Base-by-base conservation (phyloP, 2,888 invertebrate genomes). In the Epistrophella euchroma region DNA sequence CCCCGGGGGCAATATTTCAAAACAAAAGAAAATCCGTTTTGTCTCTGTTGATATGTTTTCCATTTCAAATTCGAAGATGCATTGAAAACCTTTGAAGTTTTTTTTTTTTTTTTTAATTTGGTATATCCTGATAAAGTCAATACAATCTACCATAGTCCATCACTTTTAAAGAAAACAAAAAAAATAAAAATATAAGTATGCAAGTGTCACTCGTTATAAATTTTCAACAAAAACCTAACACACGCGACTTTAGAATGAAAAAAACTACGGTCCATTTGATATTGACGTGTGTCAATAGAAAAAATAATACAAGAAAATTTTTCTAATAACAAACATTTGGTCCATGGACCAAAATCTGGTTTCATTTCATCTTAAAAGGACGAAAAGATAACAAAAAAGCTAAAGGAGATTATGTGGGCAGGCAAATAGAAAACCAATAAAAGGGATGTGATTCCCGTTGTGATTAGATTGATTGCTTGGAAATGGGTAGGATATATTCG, bases 371-470 rank as follows among this genome's bases (percentile, higher is more conserved):
- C 58, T 50, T 64, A 35, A 28, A 71, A 72, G 62, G 62, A 55
- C 47, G 22, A 45, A 79, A 76, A 60, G 68, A 80, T 76, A 86
- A 86, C 74, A 86, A 86, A 86, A 86, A 85, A 74, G 77, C 86
- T 62, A 73, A 82, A 82, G 64, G 74, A 82, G 86, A 86, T 86
- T 86, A 86, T 86, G 82, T 82, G 86, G 86, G 68, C 77, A 82
- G 60, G 82, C 82, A 82, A 86, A 86, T 86, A 74, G 86, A 86
- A 86, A 82, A 86, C 86, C 86, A 82, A 86, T 86, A 86, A 86
- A 86, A 86, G 82, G 86, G 74, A 86, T 74, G 82, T 86, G 82
- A 86, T 86, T 82, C 58, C 77, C 35, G 73, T 78, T 71, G 58
- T 82, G 86, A 86, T 86, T 82, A 77, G 82, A 86, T 86, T 82